phyloP scores from a whole-genome alignment of 2,113 vertebrate genomes.

The Lagopus muta region DNA sequence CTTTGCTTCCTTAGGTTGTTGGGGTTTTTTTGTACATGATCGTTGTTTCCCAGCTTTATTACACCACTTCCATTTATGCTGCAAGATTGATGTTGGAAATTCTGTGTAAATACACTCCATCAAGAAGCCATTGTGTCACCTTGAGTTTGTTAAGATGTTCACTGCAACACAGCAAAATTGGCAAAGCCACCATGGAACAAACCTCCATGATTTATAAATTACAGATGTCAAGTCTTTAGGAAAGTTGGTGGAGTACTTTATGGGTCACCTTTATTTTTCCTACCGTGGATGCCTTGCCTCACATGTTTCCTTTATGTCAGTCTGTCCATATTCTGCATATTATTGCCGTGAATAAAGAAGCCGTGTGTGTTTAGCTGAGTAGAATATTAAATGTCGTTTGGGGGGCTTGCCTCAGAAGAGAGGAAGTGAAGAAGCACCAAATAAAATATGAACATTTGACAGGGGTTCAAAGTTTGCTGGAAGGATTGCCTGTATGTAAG shows the following conservation, averaged over 20 bases:
- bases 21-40: neutral
- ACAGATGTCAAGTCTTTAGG: constrained; percentile 63
- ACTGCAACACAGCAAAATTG: neutral
- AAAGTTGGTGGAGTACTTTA: constrained; percentile 62
- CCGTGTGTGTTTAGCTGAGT: constrained; percentile 2
- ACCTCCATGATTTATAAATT: constrained; percentile 24
- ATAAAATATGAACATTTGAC: neutral
- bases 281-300: constrained; percentile 53
- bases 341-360: constrained; percentile 60
- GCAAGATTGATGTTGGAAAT: constrained; percentile 54
- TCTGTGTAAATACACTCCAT: constrained; percentile 8
- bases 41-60: constrained; percentile 11
- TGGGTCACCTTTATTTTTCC: constrained; percentile 73
- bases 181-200: constrained; percentile 46
- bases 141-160: neutral
- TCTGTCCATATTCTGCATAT: constrained; percentile 40
- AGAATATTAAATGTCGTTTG: neutral
- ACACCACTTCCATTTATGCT: constrained; percentile 27
- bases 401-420: neutral
- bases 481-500: neutral
- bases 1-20: neutral
- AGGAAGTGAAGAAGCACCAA: neutral
- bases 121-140: constrained; percentile 40
- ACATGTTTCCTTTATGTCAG: constrained; percentile 65
- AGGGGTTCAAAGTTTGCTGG: neutral